A percentile compares a stretch with the other conserved stretches of the same genome.
Conservation (phyloP, 1,140 invertebrate species). For the Cydia amplana region DNA sequence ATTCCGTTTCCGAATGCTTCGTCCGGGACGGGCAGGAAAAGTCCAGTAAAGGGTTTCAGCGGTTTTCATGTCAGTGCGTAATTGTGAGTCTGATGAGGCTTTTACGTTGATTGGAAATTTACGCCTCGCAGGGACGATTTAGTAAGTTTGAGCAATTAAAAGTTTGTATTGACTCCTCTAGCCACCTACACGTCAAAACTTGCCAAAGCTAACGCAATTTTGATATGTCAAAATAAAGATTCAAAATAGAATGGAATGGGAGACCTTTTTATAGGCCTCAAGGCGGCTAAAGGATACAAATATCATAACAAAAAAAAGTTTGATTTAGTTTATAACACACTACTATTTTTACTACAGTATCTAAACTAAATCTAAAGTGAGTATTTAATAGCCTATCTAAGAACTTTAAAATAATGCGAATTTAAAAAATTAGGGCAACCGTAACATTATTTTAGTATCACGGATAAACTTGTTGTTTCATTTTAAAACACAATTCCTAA, state of each 20-base stretch:
- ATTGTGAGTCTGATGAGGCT: background rate
- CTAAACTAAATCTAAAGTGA: no score
- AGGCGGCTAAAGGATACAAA: no score
- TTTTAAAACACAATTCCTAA: background rate
- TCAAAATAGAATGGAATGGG: no score
- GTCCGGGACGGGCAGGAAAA: background rate
- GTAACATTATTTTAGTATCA: background rate
- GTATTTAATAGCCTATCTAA: no score
- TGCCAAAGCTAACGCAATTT: no score
- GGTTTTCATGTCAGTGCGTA: background rate
- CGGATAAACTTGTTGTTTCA: background rate
- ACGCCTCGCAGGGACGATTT: background rate
- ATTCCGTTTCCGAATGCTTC: background rate
- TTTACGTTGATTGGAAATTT: background rate
- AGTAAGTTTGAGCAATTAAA: background rate
- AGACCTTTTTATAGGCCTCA: no score
- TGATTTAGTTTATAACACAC: no score
- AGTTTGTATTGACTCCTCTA: background rate
- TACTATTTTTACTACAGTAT: no score
- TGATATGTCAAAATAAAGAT: no score
- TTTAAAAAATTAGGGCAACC: no score
- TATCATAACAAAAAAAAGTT: no score
- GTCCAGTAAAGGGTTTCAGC: constrained; percentile 8
- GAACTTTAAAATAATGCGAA: no score
- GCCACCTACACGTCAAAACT: background rate